A percentile compares a stretch with the other conserved stretches of the same genome.
phyloP scores from a whole-genome alignment of 2,797 vertebrate genomes.

The Scyliorhinus canicula region DNA sequence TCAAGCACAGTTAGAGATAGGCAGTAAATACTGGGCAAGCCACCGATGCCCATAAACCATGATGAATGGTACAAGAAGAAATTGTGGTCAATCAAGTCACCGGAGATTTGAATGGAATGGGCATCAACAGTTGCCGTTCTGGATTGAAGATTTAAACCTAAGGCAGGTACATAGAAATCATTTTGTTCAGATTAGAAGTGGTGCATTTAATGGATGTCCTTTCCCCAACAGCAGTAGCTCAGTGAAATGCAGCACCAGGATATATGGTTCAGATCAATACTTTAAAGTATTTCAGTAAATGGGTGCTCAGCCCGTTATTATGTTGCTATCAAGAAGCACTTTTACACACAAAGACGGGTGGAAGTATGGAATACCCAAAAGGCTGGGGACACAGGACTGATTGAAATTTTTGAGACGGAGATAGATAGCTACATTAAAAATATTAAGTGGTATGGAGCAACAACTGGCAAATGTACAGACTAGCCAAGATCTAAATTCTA shows the following conservation, averaged over 20 bases:
- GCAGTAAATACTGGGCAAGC: not conserved
- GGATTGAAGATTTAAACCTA: not conserved
- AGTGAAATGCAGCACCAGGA: not conserved
- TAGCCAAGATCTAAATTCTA: too few species aligned
- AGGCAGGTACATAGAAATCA: not conserved
- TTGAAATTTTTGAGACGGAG: not conserved
- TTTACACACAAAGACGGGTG: not conserved
- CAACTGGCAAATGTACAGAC: not conserved
- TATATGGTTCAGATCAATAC: not conserved
- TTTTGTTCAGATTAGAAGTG: not conserved
- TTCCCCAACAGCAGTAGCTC: not conserved
- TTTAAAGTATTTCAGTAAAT: not conserved
- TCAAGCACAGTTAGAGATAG: not conserved
- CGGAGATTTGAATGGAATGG: not conserved
- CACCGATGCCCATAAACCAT: not conserved
- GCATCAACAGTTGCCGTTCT: not conserved
- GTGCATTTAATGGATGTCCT: not conserved
- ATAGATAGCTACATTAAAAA: not conserved
- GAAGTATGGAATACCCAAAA: not conserved
- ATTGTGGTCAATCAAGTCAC: not conserved
- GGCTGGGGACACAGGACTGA: not conserved
- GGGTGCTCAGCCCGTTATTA: not conserved
- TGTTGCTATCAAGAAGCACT: not conserved
- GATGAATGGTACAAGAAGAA: not conserved
- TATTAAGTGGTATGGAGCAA: not conserved